phyloP scores from a whole-genome alignment of 2,113 vertebrate genomes.

The Eudorcas thomsonii region DNA sequence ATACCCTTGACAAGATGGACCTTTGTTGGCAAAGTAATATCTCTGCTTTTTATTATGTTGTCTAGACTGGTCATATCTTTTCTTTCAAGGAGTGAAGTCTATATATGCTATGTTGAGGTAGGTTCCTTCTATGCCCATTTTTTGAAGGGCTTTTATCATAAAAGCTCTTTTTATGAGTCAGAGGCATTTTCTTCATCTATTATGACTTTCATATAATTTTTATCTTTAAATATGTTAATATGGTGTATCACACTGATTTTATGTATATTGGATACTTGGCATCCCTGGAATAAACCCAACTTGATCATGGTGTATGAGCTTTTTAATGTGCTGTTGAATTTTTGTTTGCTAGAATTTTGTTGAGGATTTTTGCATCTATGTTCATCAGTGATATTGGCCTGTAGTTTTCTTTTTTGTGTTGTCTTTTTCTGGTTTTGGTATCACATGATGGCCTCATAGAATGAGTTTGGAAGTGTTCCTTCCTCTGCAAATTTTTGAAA shows the following conservation, averaged over 20 bases:
- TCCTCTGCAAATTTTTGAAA: background rate
- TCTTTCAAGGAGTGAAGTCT: background rate
- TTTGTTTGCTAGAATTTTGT: background rate
- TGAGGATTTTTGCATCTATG: background rate
- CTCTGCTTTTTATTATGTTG: background rate
- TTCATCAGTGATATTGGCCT: background rate
- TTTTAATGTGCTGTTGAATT: background rate
- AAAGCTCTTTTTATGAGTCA: background rate
- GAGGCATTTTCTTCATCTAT: background rate
- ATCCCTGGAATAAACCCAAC: background rate
- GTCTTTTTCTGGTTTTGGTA: background rate
- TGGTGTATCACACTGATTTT: background rate
- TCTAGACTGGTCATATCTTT: background rate
- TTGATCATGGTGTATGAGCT: background rate
- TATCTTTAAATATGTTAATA: background rate
- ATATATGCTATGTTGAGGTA: background rate
- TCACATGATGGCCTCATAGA: background rate
- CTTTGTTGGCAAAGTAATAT: background rate
- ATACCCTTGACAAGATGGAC: background rate
- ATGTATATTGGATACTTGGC: background rate
- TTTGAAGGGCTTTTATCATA: background rate
- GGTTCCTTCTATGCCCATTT: background rate
- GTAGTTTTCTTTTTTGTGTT: background rate
- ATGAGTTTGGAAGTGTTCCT: background rate
- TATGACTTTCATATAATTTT: background rate